Evolutionary conservation across 2,888 invertebrate species (phyloP).

Genomic region (Sminthurides aquaticus): DNA sequence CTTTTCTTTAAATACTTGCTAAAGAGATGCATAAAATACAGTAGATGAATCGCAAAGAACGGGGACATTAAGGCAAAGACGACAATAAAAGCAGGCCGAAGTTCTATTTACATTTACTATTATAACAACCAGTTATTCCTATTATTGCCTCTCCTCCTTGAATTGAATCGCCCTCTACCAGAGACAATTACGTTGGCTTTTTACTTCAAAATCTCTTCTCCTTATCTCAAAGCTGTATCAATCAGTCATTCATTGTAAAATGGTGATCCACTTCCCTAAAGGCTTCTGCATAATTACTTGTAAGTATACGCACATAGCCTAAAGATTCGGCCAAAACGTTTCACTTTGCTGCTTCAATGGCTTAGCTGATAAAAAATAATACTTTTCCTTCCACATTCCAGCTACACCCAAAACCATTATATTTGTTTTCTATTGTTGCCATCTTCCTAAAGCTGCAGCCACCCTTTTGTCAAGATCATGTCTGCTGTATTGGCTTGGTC

Average conservation of each 20-base stretch:
- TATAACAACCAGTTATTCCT: not conserved
- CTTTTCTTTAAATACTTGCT: no score
- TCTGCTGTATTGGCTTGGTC: no score
- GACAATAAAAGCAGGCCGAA: not conserved
- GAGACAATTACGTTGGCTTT: not conserved
- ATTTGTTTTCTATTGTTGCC: slow-evolving; percentile 5
- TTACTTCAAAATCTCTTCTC: not conserved
- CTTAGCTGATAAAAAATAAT: not conserved
- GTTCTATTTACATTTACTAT: no score
- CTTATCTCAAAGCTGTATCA: slow-evolving; percentile 6
- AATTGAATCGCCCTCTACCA: not conserved
- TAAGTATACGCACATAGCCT: no score
- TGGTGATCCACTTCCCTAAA: not conserved
- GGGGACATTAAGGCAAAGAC: slow-evolving; percentile 3
- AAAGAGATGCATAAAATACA: no score
- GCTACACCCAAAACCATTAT: slow-evolving; percentile 10
- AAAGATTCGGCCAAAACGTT: no score
- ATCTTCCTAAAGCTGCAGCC: not conserved
- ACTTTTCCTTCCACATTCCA: not conserved
- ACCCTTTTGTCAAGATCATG: not conserved
- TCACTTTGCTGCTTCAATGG: no score
- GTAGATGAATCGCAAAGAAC: no score
- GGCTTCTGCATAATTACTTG: no score
- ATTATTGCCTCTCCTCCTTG: not conserved
- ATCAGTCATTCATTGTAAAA: not conserved